A percentile compares a stretch with the other conserved stretches of the same genome.
These are phyloP conservation scores for Hippocampus guttulatus DNA, from an alignment of 2,113 vertebrate species.

Conservation along the genomic window DNA sequence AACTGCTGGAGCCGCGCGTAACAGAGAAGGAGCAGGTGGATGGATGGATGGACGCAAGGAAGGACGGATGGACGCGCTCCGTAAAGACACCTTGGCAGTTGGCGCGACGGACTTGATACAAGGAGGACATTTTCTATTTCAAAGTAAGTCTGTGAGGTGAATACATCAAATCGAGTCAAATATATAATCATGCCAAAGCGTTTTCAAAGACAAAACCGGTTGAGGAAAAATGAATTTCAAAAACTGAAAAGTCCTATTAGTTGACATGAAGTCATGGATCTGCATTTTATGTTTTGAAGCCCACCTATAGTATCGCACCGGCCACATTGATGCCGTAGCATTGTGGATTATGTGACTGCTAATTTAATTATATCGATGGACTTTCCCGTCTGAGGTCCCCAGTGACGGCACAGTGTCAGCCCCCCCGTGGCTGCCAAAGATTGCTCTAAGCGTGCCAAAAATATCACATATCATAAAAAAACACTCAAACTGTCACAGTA, in stretches of 20 bases:
- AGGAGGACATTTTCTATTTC: slow-evolving; percentile 13
- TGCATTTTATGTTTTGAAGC: not conserved
- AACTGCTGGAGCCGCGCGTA: slow-evolving; percentile 36
- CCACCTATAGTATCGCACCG: not conserved
- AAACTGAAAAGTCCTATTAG: not conserved
- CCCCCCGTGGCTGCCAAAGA: not conserved
- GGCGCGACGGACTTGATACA: slow-evolving; percentile 31
- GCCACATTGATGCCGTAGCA: not conserved
- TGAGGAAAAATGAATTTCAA: too few species aligned
- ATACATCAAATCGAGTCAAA: not conserved
- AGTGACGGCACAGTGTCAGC: not conserved
- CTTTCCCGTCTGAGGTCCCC: not conserved
- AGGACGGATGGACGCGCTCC: not conserved
- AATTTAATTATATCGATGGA: not conserved
- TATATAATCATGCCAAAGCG: not conserved
- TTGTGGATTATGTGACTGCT: not conserved
- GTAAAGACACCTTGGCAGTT: slow-evolving; percentile 1
- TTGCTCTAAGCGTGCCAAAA: not conserved
- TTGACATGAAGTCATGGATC: not conserved
- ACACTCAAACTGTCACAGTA: not conserved
- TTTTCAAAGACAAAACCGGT: not conserved
- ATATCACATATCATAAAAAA: not conserved
- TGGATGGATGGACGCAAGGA: slow-evolving; percentile 16
- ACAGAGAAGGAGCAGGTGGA: slow-evolving; percentile 52
- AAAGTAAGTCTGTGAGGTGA: slow-evolving; percentile 43